phyloP scores from a whole-genome alignment of 2,888 invertebrate genomes.

The Acrobasis repandana region DNA sequence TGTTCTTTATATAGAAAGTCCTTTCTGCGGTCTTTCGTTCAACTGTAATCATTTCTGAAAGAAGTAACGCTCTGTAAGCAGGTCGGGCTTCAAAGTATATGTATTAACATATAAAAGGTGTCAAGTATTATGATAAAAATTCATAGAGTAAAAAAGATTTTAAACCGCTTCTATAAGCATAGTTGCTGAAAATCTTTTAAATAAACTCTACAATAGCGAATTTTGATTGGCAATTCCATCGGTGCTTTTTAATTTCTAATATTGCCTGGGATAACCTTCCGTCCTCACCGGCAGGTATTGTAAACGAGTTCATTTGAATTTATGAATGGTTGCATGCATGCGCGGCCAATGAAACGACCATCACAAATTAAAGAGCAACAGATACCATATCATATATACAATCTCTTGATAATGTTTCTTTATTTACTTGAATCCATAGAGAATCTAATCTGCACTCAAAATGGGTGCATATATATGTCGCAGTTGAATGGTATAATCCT shows the following conservation, averaged over 20 bases:
- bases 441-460: too few species aligned
- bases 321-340: conserved; percentile 63
- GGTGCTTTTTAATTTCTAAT: neutral
- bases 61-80: too few species aligned
- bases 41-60: too few species aligned
- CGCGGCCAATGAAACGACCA: conserved; percentile 51
- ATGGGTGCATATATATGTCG: too few species aligned
- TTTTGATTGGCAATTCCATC: conserved; percentile 1
- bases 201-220: neutral
- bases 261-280: neutral
- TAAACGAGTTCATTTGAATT: conserved; percentile 56
- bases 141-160: neutral
- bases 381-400: too few species aligned
- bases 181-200: neutral
- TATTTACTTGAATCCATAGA: too few species aligned
- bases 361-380: neutral
- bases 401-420: too few species aligned
- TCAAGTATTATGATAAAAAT: neutral
- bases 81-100: too few species aligned
- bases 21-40: too few species aligned
- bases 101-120: too few species aligned
- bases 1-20: too few species aligned
- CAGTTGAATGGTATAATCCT: too few species aligned
- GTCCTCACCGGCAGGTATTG: conserved; percentile 26
- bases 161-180: neutral